A percentile compares a stretch with the other conserved stretches of the same genome.
Conservation (phyloP, 2,797 vertebrate genomes). For the Melopsittacus undulatus region DNA sequence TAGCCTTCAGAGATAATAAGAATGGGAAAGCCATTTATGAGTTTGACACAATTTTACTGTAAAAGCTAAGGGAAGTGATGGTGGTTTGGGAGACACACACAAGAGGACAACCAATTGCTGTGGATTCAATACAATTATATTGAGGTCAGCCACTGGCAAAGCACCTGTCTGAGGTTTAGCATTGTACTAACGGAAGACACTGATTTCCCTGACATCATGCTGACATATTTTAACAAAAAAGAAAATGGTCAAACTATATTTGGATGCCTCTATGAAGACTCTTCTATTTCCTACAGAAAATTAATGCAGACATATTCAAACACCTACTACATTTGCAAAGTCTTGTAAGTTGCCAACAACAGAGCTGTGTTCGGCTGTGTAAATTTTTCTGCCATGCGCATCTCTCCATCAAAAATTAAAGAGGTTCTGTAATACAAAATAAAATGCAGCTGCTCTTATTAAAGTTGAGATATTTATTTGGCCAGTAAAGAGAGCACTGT, state of each 20-base stretch:
- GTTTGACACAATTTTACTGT: constrained; percentile 27
- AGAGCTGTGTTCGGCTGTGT: neutral
- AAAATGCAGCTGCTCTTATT: neutral
- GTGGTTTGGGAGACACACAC: neutral
- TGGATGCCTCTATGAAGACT: neutral
- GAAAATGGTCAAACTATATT: neutral
- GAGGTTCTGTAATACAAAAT: neutral
- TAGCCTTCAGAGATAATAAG: neutral
- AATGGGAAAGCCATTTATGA: constrained; percentile 10
- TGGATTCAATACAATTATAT: neutral
- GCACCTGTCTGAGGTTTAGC: neutral
- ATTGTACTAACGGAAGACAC: neutral
- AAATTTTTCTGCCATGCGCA: neutral
- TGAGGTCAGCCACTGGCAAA: neutral
- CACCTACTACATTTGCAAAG: neutral
- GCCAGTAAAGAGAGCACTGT: neutral
- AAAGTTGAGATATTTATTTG: neutral
- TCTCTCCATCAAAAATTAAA: neutral
- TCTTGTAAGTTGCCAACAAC: neutral
- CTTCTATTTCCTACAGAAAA: neutral
- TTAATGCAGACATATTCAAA: neutral
- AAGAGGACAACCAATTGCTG: neutral
- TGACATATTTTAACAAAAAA: constrained; percentile 8
- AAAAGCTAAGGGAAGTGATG: neutral
- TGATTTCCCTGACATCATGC: neutral